These are phyloP conservation scores for Neodiprion lecontei DNA, from an alignment of 1,140 invertebrate species.

Conservation along the genomic window DNA sequence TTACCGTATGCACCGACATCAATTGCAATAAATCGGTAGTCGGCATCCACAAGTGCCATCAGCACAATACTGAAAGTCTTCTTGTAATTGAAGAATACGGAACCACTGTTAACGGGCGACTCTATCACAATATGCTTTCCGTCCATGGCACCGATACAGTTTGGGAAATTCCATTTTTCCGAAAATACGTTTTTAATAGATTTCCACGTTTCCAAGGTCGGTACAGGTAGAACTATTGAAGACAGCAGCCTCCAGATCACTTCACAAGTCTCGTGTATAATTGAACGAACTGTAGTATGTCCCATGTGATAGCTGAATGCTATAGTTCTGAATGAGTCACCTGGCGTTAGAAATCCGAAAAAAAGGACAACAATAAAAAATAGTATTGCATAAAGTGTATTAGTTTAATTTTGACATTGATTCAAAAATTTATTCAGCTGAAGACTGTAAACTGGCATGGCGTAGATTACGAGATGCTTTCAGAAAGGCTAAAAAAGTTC, in stretches of 20 bases:
- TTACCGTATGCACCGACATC: constrained; percentile 48
- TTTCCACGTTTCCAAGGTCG: constrained; percentile 6
- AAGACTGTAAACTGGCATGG: not conserved
- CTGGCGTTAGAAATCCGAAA: not conserved
- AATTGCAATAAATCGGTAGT: constrained; percentile 17
- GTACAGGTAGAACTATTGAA: constrained; percentile 27
- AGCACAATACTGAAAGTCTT: constrained; percentile 40
- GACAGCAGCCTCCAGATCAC: constrained; percentile 31
- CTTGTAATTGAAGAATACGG: constrained; percentile 40
- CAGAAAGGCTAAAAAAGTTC: not conserved
- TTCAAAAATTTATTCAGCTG: not conserved
- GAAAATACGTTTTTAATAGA: not conserved
- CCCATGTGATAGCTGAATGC: constrained; percentile 35
- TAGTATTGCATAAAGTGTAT: not conserved
- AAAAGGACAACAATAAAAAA: not conserved
- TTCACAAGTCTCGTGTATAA: constrained; percentile 32
- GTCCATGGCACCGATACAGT: constrained; percentile 58
- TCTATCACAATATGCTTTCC: constrained; percentile 37
- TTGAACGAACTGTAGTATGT: constrained; percentile 31
- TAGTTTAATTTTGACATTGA: not conserved
- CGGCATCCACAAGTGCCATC: constrained; percentile 25
- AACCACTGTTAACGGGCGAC: constrained; percentile 30
- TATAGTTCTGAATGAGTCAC: not conserved
- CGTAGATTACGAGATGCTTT: not conserved
- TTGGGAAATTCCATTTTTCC: constrained; percentile 51